phyloP scores from a whole-genome alignment of 2,888 invertebrate species.

The Dynastes grantii region DNA sequence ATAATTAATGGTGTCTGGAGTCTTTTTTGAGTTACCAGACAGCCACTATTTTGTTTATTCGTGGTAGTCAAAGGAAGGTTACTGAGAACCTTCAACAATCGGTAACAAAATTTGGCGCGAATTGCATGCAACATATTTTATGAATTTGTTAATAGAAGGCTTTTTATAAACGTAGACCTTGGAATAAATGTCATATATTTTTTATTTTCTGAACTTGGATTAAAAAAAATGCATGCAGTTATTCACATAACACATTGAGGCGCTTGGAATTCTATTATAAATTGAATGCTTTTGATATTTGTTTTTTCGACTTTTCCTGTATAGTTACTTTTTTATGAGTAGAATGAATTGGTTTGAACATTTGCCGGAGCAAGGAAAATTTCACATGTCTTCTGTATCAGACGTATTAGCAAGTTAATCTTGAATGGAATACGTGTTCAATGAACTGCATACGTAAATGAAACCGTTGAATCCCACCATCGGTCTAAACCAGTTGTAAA shows the following conservation, averaged over 20 bases:
- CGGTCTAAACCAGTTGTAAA: slow-evolving; percentile 20
- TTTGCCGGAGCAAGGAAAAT: too few species aligned
- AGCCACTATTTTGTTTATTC: slow-evolving; percentile 32
- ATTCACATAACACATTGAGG: too few species aligned
- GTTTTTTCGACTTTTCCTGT: too few species aligned
- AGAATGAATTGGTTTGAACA: too few species aligned
- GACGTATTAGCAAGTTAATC: not conserved
- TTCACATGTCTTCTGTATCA: too few species aligned
- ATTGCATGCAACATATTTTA: not conserved
- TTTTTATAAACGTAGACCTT: slow-evolving; percentile 24
- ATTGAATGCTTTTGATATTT: too few species aligned
- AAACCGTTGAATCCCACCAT: slow-evolving; percentile 17
- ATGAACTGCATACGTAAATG: slow-evolving; percentile 15
- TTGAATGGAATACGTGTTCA: slow-evolving; percentile 17
- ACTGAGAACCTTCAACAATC: not conserved
- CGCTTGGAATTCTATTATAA: too few species aligned
- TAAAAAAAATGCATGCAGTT: not conserved
- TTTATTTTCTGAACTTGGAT: not conserved
- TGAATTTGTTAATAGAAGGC: too few species aligned
- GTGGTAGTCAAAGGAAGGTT: not conserved
- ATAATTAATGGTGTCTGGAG: slow-evolving; percentile 8
- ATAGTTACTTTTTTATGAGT: too few species aligned
- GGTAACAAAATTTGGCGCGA: slow-evolving; percentile 37
- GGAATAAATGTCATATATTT: slow-evolving; percentile 30
- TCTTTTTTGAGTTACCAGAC: slow-evolving; percentile 8